Conservation (phyloP, 2,113 vertebrate species). For the Ardeotis arabs region DNA sequence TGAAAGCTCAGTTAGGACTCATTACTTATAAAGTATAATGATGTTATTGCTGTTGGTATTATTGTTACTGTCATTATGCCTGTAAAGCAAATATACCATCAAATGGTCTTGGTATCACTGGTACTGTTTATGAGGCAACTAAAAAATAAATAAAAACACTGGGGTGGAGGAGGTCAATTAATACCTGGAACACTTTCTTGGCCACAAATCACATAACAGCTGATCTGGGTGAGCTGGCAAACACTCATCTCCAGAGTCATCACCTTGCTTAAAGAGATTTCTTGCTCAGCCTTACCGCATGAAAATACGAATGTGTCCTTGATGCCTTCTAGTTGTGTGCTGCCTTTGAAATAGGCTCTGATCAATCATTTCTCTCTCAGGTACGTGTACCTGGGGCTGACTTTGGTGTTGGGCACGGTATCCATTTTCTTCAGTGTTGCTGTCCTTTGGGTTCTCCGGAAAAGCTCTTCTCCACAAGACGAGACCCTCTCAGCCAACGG, state of each 20-base stretch:
- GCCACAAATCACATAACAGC: background rate
- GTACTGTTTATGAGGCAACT: background rate
- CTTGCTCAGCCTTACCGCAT: background rate
- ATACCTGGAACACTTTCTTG: background rate
- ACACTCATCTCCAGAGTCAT: background rate
- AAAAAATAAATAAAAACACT: background rate
- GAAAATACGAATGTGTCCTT: background rate
- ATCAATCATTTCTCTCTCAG: conserved; percentile 72
- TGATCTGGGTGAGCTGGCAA: background rate
- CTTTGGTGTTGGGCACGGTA: conserved; percentile 81
- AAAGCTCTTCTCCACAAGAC: conserved; percentile 71
- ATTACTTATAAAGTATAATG: background rate
- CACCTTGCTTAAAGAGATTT: background rate
- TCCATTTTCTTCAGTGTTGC: conserved; percentile 85
- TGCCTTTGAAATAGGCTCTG: conserved; percentile 14
- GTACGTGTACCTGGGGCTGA: conserved; percentile 87
- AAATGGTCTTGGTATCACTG: background rate
- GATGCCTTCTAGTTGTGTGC: background rate
- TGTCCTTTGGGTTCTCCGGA: conserved; percentile 81
- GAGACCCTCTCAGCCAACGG: conserved; percentile 61
- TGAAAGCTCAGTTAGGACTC: background rate
- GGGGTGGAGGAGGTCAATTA: background rate
- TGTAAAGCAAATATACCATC: background rate
- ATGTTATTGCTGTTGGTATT: background rate
- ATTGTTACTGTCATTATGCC: background rate